Conservation (phyloP, 1,140 invertebrate genomes). For the Lethrus apterus region DNA sequence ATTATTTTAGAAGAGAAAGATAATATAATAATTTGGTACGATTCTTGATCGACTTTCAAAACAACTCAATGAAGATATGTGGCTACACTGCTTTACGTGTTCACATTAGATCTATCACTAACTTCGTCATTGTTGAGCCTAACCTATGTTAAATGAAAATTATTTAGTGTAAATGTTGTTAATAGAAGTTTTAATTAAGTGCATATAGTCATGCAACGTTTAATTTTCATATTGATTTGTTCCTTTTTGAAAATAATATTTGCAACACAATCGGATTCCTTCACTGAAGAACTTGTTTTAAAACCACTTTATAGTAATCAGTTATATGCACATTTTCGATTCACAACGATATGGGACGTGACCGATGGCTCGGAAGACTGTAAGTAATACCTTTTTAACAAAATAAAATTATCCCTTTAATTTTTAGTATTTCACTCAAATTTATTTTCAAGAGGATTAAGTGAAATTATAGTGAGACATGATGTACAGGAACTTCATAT, state of each 20-base stretch:
- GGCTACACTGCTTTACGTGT: too few species aligned
- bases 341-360: conserved; percentile 68
- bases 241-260: conserved; percentile 34
- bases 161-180: too few species aligned
- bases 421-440: conserved; percentile 70
- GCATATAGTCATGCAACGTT: too few species aligned
- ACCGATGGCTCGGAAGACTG: conserved; percentile 45
- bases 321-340: conserved; percentile 80
- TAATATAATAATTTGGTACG: too few species aligned
- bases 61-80: too few species aligned
- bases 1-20: too few species aligned
- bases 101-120: too few species aligned
- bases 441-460: conserved; percentile 82
- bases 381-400: conserved; percentile 42
- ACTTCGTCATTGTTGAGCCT: too few species aligned
- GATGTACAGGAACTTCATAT: conserved; percentile 86
- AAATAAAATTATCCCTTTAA: conserved; percentile 12
- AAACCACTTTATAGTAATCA: conserved; percentile 70
- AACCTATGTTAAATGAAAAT: too few species aligned
- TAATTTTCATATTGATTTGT: too few species aligned
- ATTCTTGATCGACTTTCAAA: too few species aligned
- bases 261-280: conserved; percentile 33
- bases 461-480: conserved; percentile 81
- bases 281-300: conserved; percentile 73
- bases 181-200: too few species aligned